These are phyloP conservation scores for Sylvietta virens DNA, from an alignment of 2,113 vertebrate species.

Conservation along the genomic window DNA sequence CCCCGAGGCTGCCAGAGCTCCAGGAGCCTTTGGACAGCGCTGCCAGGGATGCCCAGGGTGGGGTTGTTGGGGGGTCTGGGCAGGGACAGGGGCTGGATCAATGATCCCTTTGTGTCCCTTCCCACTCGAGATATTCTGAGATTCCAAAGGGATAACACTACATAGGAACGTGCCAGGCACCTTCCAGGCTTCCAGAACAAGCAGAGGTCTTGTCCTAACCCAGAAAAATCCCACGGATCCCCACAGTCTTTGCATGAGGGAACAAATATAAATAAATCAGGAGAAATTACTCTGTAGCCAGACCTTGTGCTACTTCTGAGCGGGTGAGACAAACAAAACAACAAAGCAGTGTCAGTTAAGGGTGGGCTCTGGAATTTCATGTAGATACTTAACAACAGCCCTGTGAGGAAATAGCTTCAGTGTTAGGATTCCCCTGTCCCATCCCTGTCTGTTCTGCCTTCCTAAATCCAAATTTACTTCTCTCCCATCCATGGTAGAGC, in stretches of 20 bases:
- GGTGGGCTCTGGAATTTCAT: background rate
- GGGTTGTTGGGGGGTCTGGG: background rate
- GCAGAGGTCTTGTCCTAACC: background rate
- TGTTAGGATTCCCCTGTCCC: fast-evolving
- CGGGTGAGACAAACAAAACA: background rate
- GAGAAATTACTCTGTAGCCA: background rate
- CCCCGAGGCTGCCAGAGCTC: background rate
- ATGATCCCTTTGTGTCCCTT: background rate
- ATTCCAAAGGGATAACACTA: background rate
- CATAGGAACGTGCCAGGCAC: fast-evolving
- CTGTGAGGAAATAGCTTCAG: fast-evolving
- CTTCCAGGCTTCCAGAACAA: background rate
- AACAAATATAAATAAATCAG: background rate
- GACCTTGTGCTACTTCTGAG: background rate
- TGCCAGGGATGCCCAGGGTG: background rate
- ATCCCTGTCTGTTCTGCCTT: fast-evolving
- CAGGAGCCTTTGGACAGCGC: background rate
- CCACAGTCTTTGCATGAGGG: background rate
- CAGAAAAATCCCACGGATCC: background rate
- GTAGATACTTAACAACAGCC: background rate
- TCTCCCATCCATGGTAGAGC: background rate
- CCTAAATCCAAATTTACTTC: background rate
- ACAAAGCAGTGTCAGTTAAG: background rate
- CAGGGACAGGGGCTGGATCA: fast-evolving
- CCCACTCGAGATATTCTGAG: fast-evolving